Percentiles rank a stretch among this genome's conserved stretches.
phyloP scores from a whole-genome alignment of 2,888 invertebrate genomes.

The Apodemia zela region DNA sequence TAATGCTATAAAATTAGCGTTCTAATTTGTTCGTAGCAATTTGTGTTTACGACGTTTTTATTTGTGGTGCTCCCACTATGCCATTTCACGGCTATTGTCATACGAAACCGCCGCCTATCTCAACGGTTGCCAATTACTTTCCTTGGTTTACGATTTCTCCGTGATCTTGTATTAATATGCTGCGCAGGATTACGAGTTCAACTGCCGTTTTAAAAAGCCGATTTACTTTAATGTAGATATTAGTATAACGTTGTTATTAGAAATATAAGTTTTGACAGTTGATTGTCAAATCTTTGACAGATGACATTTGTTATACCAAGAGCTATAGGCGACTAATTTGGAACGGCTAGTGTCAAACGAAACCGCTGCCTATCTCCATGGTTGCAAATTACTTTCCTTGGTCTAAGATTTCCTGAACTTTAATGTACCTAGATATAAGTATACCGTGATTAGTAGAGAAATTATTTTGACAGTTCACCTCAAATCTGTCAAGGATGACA shows the following conservation, averaged over 20 bases:
- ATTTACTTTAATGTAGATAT: background rate
- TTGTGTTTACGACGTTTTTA: constrained; percentile 60
- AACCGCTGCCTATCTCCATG: constrained; percentile 44
- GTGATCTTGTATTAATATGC: constrained; percentile 19
- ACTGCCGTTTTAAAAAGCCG: background rate
- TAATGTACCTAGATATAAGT: no score
- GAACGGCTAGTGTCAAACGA: constrained; percentile 58
- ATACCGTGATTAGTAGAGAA: no score
- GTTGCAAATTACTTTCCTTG: constrained; percentile 69
- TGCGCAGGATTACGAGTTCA: background rate
- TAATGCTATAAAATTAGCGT: constrained; percentile 70
- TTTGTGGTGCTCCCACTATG: constrained; percentile 47
- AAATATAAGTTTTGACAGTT: no score
- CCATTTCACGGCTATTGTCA: constrained; percentile 73
- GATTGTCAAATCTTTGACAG: no score
- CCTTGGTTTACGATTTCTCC: constrained; percentile 64
- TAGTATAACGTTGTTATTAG: no score
- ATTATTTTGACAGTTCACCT: no score
- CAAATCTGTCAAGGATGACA: no score
- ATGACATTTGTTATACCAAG: no score
- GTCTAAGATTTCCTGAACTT: constrained; percentile 57
- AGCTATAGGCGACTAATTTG: no score
- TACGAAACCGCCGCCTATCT: constrained; percentile 43
- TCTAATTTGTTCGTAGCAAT: constrained; percentile 69
- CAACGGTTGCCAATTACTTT: constrained; percentile 67